Percentiles rank a stretch among this genome's conserved stretches.
These are phyloP conservation scores for Trachurus trachurus DNA, from an alignment of 2,797 vertebrate genomes.

Conservation along the genomic window DNA sequence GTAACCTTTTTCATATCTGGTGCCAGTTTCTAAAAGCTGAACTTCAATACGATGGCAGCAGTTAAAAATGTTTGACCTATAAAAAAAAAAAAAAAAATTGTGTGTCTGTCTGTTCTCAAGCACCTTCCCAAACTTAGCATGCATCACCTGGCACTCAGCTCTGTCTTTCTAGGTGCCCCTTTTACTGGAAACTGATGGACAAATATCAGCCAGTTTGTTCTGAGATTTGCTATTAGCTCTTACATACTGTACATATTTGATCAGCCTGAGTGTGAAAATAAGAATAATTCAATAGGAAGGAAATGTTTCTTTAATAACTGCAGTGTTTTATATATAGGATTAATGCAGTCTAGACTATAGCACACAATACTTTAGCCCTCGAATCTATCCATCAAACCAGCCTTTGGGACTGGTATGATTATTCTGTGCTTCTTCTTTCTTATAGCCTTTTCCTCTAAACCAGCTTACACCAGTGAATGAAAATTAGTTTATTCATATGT, in stretches of 20 bases:
- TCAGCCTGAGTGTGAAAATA: neutral
- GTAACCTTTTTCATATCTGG: neutral
- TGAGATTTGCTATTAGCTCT: neutral
- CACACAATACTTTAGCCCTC: neutral
- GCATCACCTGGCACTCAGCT: neutral
- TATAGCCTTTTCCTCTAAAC: neutral
- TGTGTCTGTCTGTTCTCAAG: neutral
- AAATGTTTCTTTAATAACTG: neutral
- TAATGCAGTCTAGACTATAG: neutral
- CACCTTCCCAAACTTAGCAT: neutral
- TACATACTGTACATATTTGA: neutral
- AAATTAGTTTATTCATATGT: slow-evolving; percentile 6
- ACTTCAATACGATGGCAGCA: neutral
- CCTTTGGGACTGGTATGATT: neutral
- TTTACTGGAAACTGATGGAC: neutral
- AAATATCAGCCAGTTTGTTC: neutral
- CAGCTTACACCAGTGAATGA: neutral
- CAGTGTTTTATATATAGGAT: neutral
- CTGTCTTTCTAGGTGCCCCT: neutral
- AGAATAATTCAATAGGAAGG: neutral
- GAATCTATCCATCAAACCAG: neutral
- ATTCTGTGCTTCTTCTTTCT: neutral
- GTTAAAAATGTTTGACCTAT: neutral
- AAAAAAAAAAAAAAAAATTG: neutral
- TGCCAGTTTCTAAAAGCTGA: neutral